Evolutionary conservation across 53 echinoderm and acorn worm genomes (phyloP), one percentile per base, ranked within the genome.

Genomic region (Glandiceps talaboti): DNA sequence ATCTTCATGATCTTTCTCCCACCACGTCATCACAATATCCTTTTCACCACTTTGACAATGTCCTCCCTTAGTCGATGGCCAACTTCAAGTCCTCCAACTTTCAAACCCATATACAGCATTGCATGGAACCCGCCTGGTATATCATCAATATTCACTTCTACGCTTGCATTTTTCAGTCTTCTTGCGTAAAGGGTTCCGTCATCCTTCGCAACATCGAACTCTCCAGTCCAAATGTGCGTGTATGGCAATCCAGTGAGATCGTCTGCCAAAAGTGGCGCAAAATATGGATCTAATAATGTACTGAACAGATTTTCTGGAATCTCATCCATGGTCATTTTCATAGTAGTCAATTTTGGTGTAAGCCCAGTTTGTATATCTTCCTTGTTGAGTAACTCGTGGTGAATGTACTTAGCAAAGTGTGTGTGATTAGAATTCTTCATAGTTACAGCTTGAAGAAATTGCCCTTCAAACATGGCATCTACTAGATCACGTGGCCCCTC

Each of bases 111-210:
- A 45, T 45, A 12, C 6, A 45, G 64, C 6, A 45, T 45, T 12
- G 6, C 64, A 20, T 45, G 64, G 64, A 86, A 86, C 26, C 73
- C 82, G 30, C 73, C 73, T 12, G 76, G 30, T 72, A 84, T 92
- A 73, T 93, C 74, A 25, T 80, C 75, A 32, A 76, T 76, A 0
- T 83, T 87, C 28, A 85, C 87, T 31, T 83, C 75, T 27, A 91
- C 93, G 29, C 87, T 93, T 29, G 97, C 97, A 80, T 83, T 30
- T 32, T 84, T 33, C 27, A 96, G 83, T 33, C 93, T 73, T 75
- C 89, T 83, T 29, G 85, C 92, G 78, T 96, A 96, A 73, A 96
- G 85, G 27, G 89, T 76, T 33, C 93, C 90, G 31, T 96, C 97
- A 81, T 96, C 97, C 26, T 87, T 85, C 29, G 89, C 72, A 10